Percentiles rank a stretch among this genome's conserved stretches.
phyloP scores from a whole-genome alignment of 2,113 vertebrate genomes.

The Chunga burmeisteri region DNA sequence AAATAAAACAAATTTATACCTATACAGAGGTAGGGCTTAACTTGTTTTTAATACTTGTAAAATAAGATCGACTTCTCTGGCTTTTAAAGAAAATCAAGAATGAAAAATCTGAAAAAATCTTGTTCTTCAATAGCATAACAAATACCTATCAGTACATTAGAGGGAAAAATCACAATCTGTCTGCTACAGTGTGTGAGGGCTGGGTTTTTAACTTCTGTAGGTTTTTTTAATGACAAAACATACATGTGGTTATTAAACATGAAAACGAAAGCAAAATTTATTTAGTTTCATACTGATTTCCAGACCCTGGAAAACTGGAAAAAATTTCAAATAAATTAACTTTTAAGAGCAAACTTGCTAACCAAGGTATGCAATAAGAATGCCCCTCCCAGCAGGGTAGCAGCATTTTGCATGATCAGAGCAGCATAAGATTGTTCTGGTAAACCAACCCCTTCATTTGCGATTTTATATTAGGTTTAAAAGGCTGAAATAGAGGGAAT shows the following conservation, averaged over 20 bases:
- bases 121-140: background rate
- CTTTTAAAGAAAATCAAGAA: background rate
- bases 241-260: background rate
- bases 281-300: background rate
- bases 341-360: background rate
- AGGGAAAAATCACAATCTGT: background rate
- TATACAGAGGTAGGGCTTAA: background rate
- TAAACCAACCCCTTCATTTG: background rate
- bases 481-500: background rate
- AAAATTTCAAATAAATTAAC: background rate
- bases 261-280: background rate
- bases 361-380: background rate
- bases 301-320: background rate
- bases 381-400: background rate
- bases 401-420: background rate
- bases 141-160: background rate
- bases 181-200: accelerated
- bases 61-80: background rate
- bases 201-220: background rate
- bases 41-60: background rate
- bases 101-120: no score
- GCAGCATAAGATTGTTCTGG: background rate
- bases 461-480: background rate
- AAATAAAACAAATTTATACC: background rate
- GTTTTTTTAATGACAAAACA: background rate